Evolutionary conservation across 1,140 invertebrate genomes (phyloP), one percentile per base, ranked within the genome.

Genomic region (Copidosoma floridanum): DNA sequence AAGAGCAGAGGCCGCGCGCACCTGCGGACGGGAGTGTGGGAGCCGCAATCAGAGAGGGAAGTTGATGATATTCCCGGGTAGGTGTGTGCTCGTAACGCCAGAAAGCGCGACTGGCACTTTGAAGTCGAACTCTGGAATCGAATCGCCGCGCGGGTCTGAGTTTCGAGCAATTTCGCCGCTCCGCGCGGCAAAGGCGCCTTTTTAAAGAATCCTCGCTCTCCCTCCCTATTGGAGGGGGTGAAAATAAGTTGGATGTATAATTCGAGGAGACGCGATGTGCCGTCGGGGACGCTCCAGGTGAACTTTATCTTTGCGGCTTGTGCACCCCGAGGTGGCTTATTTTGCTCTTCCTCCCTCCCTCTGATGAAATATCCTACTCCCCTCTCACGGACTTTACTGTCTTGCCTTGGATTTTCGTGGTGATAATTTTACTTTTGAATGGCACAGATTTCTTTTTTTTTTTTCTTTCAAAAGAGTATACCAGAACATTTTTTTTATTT

Each of bases 201-300:
- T n/a, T n/a, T n/a, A 35, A 43, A 38, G 64, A 48, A 47, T 58
- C 32, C 24, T 41, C 26, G 66, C 66, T 40, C 35, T 59, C 40
- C 57, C 26, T 14, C n/a, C n/a, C n/a, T n/a, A n/a, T n/a, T 26
- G 37, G 51, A 52, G 53, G 41, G 58, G 44, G 55, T 12, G 44
- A 61, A 61, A 56, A 56, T 61, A 61, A 61, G 51, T 61, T 56
- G 53, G 59, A 61, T 56, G 43, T 68, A 69, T 70, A 71, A 71
- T 69, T 71, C 63, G 67, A 68, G 65, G 65, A 67, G 63, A 68
- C 64, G 58, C 61, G 63, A 71, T 65, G 70, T 65, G 68, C 66
- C 41, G 40, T 60, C 57, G 52, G 20, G 60, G 63, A 58, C 44
- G 61, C n/a, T n/a, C n/a, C n/a, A n/a, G n/a, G 35, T 53, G 57